These are phyloP conservation scores for Neogale vison DNA, from an alignment of 2,113 vertebrate species.

Conservation along the genomic window DNA sequence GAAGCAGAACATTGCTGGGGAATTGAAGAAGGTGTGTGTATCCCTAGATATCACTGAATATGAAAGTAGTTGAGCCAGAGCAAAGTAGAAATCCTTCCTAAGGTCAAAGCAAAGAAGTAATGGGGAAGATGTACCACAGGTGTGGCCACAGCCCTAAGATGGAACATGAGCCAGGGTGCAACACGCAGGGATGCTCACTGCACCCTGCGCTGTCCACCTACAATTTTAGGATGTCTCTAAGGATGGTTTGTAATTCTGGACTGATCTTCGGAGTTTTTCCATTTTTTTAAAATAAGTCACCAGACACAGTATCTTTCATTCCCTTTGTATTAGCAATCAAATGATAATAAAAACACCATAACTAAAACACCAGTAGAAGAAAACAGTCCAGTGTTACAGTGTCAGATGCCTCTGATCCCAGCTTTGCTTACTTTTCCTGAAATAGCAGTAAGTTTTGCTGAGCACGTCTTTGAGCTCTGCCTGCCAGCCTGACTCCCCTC, in stretches of 20 bases:
- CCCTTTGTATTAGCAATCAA: background rate
- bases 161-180: too few species aligned
- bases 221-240: background rate
- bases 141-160: rapidly evolving
- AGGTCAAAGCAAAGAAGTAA: background rate
- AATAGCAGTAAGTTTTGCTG: background rate
- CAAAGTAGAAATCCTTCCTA: background rate
- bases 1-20: background rate
- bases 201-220: rapidly evolving
- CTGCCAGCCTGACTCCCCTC: background rate
- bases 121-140: too few species aligned
- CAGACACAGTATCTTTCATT: background rate
- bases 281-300: background rate
- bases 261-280: background rate
- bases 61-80: background rate
- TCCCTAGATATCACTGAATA: background rate
- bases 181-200: too few species aligned
- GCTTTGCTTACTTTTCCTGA: background rate
- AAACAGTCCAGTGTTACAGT: background rate
- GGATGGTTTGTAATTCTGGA: background rate
- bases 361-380: background rate
- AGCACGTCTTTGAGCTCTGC: background rate
- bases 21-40: rapidly evolving
- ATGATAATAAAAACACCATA: background rate
- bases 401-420: background rate